A percentile compares a stretch with the other conserved stretches of the same genome.
Conservation (phyloP, 2,888 invertebrate species). For the Sesamia inferens region DNA sequence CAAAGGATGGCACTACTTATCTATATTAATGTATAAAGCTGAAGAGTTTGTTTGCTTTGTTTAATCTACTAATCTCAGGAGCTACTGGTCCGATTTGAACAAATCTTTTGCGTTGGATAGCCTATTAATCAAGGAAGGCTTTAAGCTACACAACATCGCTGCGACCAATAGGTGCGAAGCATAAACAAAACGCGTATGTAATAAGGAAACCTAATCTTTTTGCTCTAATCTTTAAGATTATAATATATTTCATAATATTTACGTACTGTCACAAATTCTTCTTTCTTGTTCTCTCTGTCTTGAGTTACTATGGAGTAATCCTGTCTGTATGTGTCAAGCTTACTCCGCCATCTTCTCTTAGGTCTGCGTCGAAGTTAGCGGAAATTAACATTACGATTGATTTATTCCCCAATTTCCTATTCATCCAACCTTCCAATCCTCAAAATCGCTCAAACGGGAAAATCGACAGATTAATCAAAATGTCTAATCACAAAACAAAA, state of each 20-base stretch:
- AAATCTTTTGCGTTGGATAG: no score
- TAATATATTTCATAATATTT: not conserved
- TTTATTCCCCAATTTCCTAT: not conserved
- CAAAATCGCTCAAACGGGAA: not conserved
- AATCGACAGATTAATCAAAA: not conserved
- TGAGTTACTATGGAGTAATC: not conserved
- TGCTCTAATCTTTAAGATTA: not conserved
- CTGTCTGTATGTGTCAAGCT: not conserved
- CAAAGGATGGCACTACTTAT: not conserved
- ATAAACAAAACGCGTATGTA: no score
- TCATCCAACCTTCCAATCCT: not conserved
- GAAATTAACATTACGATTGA: constrained; percentile 17
- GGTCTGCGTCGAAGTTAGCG: not conserved
- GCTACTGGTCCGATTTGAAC: no score
- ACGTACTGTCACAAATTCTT: not conserved
- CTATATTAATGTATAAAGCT: no score
- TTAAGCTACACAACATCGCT: no score
- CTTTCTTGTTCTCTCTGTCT: not conserved
- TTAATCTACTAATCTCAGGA: no score
- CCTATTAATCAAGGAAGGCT: no score
- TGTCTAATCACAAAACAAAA: constrained; percentile 12
- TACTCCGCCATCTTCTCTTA: not conserved
- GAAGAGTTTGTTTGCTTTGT: no score
- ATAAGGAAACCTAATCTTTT: not conserved
- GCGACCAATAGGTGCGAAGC: no score